Evolutionary conservation across 2,113 vertebrate genomes (phyloP).

Genomic region (Stomatorhinus ivindoensis): DNA sequence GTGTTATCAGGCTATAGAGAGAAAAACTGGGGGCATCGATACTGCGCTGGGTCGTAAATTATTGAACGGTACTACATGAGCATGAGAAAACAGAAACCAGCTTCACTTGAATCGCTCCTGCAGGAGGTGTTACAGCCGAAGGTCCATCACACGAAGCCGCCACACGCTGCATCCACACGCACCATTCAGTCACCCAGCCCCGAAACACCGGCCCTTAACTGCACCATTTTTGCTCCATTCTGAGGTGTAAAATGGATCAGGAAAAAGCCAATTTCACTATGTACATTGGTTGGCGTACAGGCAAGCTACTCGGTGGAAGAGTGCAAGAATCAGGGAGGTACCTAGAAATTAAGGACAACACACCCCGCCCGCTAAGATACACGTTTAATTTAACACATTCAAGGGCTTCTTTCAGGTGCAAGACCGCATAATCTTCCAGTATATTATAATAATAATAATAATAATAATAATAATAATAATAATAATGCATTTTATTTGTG

Average conservation of each 20-base stretch:
- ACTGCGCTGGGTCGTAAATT: conserved; percentile 46
- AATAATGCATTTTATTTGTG: no score
- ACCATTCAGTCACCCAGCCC: background rate
- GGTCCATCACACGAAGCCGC: background rate
- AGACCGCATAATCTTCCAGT: no score
- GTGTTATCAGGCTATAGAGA: conserved; percentile 35
- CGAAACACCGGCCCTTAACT: background rate
- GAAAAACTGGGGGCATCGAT: conserved; percentile 48
- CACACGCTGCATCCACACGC: background rate
- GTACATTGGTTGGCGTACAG: background rate
- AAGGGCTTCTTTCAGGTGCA: no score
- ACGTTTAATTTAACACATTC: background rate
- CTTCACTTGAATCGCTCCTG: background rate
- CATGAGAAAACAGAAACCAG: conserved; percentile 30
- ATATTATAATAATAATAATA: no score
- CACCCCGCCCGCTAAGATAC: background rate
- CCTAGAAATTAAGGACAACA: background rate
- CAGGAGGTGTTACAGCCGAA: background rate
- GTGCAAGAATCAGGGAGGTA: background rate
- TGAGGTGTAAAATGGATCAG: no score
- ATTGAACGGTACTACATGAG: conserved; percentile 51
- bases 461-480: no score
- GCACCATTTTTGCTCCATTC: no score
- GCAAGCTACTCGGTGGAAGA: background rate
- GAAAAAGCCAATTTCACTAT: background rate